Evolutionary conservation across 2,888 invertebrate species (phyloP).

Genomic region (Aphrophora alni): DNA sequence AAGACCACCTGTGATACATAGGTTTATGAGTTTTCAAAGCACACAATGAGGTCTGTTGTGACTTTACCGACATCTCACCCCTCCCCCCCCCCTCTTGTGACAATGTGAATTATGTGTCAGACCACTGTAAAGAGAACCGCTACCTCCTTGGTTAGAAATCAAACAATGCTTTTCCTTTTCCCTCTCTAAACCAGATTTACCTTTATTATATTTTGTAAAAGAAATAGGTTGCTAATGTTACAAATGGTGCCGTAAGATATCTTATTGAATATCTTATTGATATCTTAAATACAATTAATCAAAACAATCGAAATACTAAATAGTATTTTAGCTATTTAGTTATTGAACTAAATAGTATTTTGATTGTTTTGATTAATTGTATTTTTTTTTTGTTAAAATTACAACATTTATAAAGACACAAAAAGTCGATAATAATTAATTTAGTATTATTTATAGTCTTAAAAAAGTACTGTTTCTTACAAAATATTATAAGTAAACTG

Average conservation of each 20-base stretch:
- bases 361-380: too few relatives aligned
- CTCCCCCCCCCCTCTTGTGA: not conserved
- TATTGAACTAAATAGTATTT: too few relatives aligned
- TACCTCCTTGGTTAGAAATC: not conserved
- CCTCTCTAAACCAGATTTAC: not conserved
- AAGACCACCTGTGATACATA: not conserved
- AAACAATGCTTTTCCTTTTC: not conserved
- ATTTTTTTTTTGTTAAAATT: too few relatives aligned
- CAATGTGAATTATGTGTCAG: not conserved
- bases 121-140: not conserved
- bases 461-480: too few relatives aligned
- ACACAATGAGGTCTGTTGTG: not conserved
- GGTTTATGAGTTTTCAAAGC: not conserved
- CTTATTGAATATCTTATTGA: too few relatives aligned
- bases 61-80: not conserved
- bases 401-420: too few relatives aligned
- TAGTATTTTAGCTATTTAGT: too few relatives aligned
- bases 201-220: not conserved
- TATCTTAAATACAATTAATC: too few relatives aligned
- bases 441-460: too few relatives aligned
- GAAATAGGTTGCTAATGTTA: not conserved
- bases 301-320: too few relatives aligned
- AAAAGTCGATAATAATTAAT: too few relatives aligned
- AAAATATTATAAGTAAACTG: too few relatives aligned
- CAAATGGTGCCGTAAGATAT: not conserved